phyloP scores from a whole-genome alignment of 2,888 invertebrate genomes.

The Caenorhabditis zanzibari region DNA sequence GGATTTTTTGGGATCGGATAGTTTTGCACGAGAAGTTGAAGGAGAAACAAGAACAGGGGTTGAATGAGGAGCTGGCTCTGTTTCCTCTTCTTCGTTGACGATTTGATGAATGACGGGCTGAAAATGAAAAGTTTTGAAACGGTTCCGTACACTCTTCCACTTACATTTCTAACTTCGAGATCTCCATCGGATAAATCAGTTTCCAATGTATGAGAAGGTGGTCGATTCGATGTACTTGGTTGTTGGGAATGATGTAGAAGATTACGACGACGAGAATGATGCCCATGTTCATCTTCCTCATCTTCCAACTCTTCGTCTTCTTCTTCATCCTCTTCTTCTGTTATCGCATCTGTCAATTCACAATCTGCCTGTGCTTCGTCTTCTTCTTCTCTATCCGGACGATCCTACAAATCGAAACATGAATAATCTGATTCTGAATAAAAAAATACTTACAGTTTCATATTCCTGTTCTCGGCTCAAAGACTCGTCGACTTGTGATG shows the following conservation, averaged over 20 bases:
- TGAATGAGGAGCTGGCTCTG: constrained; percentile 38
- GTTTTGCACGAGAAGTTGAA: constrained; percentile 7
- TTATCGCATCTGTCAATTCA: constrained; percentile 72
- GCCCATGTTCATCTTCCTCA: constrained; percentile 30
- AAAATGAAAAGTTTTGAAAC: not conserved
- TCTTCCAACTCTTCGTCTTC: constrained; percentile 43
- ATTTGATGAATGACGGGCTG: constrained; percentile 34
- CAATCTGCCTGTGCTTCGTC: constrained; percentile 77
- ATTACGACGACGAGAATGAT: constrained; percentile 20
- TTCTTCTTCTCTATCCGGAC: constrained; percentile 62
- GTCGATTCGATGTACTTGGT: constrained; percentile 1
- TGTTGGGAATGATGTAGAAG: not conserved
- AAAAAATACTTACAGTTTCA: constrained; percentile 19
- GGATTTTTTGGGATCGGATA: constrained; percentile 16
- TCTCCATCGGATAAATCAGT: constrained; percentile 38
- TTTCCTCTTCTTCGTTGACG: constrained; percentile 45
- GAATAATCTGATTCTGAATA: not conserved
- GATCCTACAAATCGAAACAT: constrained; percentile 30
- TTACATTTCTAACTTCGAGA: constrained; percentile 1
- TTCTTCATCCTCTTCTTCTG: constrained; percentile 73
- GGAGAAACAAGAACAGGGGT: constrained; percentile 41
- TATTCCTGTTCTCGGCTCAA: constrained; percentile 20
- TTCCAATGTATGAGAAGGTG: constrained; percentile 33
- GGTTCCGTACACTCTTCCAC: not conserved
- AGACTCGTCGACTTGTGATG: constrained; percentile 35